Conservation (phyloP, 2,113 vertebrate species). For the Atlantisia rogersi region DNA sequence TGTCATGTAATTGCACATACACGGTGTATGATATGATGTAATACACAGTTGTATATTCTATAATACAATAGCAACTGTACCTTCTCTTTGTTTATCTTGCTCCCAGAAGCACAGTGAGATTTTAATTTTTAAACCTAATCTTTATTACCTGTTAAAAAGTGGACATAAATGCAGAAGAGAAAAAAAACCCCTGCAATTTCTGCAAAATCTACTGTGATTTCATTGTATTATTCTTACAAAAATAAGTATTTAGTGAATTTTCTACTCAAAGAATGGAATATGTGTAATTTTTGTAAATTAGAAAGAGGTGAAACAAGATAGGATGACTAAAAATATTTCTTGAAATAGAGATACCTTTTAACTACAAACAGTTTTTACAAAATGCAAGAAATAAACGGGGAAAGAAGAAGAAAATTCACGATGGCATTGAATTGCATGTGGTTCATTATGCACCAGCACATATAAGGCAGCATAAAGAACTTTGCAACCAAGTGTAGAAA, state of each 20-base stretch:
- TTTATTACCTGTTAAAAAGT: not conserved
- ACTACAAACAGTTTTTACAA: not conserved
- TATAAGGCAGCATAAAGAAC: not conserved
- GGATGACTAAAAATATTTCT: rapidly evolving
- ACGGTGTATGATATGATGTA: rapidly evolving
- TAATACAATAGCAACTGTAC: not conserved
- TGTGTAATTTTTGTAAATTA: not conserved
- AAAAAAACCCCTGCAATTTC: not conserved
- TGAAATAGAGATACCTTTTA: not conserved
- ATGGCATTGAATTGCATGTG: not conserved
- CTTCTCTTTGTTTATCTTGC: not conserved
- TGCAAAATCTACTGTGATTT: not conserved
- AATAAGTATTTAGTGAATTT: not conserved
- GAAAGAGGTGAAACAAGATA: not conserved
- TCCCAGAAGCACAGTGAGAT: not conserved
- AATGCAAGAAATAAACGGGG: not conserved
- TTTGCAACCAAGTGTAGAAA: not conserved
- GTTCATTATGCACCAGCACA: not conserved
- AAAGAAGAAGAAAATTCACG: not conserved
- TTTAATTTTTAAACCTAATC: not conserved
- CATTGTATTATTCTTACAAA: not conserved
- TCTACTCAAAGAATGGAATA: not conserved
- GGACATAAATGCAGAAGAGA: not conserved
- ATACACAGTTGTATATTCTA: not conserved
- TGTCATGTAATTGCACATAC: not conserved